Evolutionary conservation across 2,888 invertebrate species (phyloP).

Genomic region (Epiblema foenella): DNA sequence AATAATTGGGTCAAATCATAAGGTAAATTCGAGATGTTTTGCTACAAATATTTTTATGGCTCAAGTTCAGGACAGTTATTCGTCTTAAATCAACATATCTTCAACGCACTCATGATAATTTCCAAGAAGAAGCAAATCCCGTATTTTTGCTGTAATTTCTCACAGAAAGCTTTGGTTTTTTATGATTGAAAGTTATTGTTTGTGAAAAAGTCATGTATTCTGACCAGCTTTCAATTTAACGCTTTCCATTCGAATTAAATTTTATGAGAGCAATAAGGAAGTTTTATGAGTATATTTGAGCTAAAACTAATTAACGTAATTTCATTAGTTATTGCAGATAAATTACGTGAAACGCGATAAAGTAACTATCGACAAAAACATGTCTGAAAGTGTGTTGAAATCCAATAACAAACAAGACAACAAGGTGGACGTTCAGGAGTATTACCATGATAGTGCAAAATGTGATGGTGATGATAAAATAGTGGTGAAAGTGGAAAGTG

Average conservation of each 20-base stretch:
- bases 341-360: not conserved
- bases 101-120: not conserved
- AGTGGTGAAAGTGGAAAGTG: conserved; percentile 50
- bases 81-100: not conserved
- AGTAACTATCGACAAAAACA: conserved; percentile 34
- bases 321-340: conserved; percentile 1
- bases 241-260: not conserved
- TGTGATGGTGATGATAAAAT: conserved; percentile 46
- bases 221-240: too few species aligned
- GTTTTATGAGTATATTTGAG: not conserved
- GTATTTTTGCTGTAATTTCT: not conserved
- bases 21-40: not conserved
- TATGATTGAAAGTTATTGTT: not conserved
- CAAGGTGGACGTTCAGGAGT: conserved; percentile 46
- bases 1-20: not conserved
- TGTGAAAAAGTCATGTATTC: too few species aligned
- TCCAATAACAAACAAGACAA: conserved; percentile 45
- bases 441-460: conserved; percentile 48
- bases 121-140: not conserved
- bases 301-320: not conserved
- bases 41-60: not conserved
- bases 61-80: not conserved
- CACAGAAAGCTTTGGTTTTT: not conserved
- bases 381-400: conserved; percentile 51
- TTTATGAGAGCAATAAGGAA: not conserved